Percentiles rank a stretch among this genome's conserved stretches.
Evolutionary conservation across 2,888 invertebrate genomes (phyloP).

Genomic region (Torymus tubicola): DNA sequence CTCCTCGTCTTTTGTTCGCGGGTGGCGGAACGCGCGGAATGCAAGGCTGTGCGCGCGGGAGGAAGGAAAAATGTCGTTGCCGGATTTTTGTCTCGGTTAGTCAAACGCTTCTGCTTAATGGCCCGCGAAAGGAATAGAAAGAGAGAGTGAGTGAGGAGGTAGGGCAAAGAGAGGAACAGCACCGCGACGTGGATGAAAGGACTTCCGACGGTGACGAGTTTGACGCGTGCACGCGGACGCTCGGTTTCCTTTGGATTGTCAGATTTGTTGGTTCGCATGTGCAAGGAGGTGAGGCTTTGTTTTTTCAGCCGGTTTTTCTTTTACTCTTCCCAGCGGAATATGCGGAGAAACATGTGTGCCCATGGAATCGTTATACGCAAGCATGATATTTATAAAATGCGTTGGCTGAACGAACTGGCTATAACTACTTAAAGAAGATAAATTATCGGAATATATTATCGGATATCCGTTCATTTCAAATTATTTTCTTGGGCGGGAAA

Average conservation of each 20-base stretch:
- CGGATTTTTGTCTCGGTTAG: slow-evolving; percentile 76
- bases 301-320: neutral
- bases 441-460: too few relatives aligned
- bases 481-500: too few relatives aligned
- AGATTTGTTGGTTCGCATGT: neutral
- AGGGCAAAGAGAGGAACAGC: neutral
- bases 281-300: neutral
- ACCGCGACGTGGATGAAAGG: slow-evolving; percentile 34
- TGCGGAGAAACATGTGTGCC: too few relatives aligned
- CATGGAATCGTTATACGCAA: too few relatives aligned
- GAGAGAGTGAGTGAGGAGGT: neutral
- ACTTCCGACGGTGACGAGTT: slow-evolving; percentile 49
- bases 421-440: too few relatives aligned
- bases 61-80: slow-evolving; percentile 70
- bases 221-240: slow-evolving; percentile 31
- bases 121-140: slow-evolving; percentile 67
- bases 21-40: slow-evolving; percentile 67
- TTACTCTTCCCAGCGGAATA: neutral
- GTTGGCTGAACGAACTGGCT: too few relatives aligned
- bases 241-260: slow-evolving; percentile 24
- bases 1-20: slow-evolving; percentile 48
- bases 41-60: slow-evolving; percentile 56
- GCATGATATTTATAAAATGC: too few relatives aligned
- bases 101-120: slow-evolving; percentile 75
- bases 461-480: too few relatives aligned